Evolutionary conservation across 2,113 vertebrate species (phyloP).

Genomic region (Hippocampus mohnikei): DNA sequence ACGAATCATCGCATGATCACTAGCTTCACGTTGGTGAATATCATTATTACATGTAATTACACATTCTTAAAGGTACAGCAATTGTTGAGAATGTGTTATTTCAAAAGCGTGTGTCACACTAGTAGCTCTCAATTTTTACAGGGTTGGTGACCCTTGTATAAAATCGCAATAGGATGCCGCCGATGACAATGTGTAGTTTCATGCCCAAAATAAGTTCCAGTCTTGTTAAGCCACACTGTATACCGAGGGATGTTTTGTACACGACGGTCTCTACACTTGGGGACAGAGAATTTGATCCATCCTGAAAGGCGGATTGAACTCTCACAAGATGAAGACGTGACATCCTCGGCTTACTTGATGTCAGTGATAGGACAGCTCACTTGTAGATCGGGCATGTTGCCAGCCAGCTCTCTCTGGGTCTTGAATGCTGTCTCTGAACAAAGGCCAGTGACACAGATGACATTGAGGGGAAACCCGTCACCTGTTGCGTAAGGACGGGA

Average conservation of each 20-base stretch:
- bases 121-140: no score
- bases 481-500: slow-evolving; percentile 66
- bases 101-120: neutral
- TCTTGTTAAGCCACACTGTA: slow-evolving; percentile 28
- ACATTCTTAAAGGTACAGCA: no score
- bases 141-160: neutral
- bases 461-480: slow-evolving; percentile 57
- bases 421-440: slow-evolving; percentile 54
- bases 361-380: slow-evolving; percentile 71
- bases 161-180: neutral
- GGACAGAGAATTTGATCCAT: slow-evolving; percentile 61
- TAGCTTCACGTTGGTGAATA: neutral
- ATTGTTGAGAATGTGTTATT: no score
- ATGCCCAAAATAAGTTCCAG: neutral
- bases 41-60: no score
- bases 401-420: slow-evolving; percentile 63
- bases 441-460: slow-evolving; percentile 60
- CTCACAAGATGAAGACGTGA: slow-evolving; percentile 71
- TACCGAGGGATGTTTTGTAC: slow-evolving; percentile 38
- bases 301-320: slow-evolving; percentile 66
- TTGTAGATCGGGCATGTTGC: slow-evolving; percentile 68
- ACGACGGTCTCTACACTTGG: slow-evolving; percentile 5
- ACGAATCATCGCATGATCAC: neutral
- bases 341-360: slow-evolving; percentile 64
- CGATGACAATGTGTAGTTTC: neutral